These are phyloP conservation scores for Monopis laevigella DNA, from an alignment of 2,888 invertebrate species.

Conservation along the genomic window DNA sequence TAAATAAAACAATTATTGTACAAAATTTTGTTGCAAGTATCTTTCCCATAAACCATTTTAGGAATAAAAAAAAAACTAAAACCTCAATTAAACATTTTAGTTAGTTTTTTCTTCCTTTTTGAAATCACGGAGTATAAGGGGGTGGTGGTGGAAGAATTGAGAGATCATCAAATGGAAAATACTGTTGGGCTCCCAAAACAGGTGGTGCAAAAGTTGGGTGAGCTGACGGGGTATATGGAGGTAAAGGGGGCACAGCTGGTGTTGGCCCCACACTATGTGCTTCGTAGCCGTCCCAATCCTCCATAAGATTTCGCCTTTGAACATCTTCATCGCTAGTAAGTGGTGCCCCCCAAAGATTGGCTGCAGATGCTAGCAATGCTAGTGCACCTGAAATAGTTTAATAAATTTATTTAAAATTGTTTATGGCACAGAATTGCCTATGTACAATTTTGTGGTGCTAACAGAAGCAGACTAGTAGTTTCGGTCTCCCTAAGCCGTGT, in stretches of 20 bases:
- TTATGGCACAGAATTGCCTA: no score
- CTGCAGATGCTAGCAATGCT: conserved; percentile 74
- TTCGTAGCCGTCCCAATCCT: conserved; percentile 70
- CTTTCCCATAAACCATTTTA: background rate
- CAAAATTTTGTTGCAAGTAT: no score
- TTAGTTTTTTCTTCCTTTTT: background rate
- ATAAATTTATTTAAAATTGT: no score
- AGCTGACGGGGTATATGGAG: conserved; percentile 64
- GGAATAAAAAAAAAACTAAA: background rate
- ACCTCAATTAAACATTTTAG: background rate
- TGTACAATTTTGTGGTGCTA: no score
- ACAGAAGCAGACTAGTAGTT: no score
- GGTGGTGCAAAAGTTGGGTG: conserved; percentile 38
- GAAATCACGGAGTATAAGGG: conserved; percentile 63
- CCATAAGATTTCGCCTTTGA: conserved; percentile 66
- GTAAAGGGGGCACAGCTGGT: conserved; percentile 62
- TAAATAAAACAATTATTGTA: no score
- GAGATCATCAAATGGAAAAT: conserved; percentile 58
- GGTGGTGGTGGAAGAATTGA: conserved; percentile 61
- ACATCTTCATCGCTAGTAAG: conserved; percentile 51
- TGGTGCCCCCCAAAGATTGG: conserved; percentile 71
- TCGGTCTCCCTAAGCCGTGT: no score
- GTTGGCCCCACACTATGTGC: conserved; percentile 69
- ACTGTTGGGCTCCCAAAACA: conserved; percentile 47
- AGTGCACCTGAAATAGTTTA: conserved; percentile 63